phyloP scores from a whole-genome alignment of 2,113 vertebrate species.

The Nerophis lumbriciformis region DNA sequence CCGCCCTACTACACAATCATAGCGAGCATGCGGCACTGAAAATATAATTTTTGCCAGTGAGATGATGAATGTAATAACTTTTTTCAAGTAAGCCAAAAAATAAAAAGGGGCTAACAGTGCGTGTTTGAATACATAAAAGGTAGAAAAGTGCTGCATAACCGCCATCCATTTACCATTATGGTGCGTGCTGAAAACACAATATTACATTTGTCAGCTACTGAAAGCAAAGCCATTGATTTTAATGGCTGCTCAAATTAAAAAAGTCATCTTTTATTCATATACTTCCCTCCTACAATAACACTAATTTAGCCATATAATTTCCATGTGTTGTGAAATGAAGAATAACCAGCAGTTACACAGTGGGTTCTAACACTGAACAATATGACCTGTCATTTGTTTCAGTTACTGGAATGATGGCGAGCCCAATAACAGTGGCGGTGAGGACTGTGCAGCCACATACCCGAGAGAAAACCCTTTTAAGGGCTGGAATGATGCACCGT shows the following conservation, averaged over 20 bases:
- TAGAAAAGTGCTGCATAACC: background rate
- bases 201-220: background rate
- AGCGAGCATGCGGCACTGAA: background rate
- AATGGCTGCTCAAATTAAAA: background rate
- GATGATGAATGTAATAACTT: too few species aligned
- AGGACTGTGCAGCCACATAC: slow-evolving; percentile 63
- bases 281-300: background rate
- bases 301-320: background rate
- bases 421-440: slow-evolving; percentile 50
- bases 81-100: too few species aligned
- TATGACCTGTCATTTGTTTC: slow-evolving; percentile 12
- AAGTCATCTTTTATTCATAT: background rate
- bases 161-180: background rate
- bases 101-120: background rate
- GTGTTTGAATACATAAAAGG: background rate
- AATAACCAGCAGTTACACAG: background rate
- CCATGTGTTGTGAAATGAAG: background rate
- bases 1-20: background rate
- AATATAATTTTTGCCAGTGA: background rate
- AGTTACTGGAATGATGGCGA: slow-evolving; percentile 67
- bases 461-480: slow-evolving; percentile 46
- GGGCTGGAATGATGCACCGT: slow-evolving; percentile 68
- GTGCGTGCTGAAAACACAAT: background rate
- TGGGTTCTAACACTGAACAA: background rate
- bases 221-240: background rate